Evolutionary conservation across 2,797 vertebrate species (phyloP).

Genomic region (Periophthalmus magnuspinnatus): DNA sequence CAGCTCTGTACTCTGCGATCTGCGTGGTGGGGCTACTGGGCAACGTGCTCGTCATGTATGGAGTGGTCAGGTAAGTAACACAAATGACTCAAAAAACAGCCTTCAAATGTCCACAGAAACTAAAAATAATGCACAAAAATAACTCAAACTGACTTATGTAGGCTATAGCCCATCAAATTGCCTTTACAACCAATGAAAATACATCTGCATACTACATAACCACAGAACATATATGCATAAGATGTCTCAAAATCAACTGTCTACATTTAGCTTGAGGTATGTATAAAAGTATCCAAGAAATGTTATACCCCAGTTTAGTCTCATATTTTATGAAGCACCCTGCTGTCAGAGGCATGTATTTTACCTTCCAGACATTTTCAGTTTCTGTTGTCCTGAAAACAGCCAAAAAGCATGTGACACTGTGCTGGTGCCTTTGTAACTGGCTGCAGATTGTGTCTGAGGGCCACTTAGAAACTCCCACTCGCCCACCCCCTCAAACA

Average conservation of each 20-base stretch:
- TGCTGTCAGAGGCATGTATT: background rate
- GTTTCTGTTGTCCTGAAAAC: background rate
- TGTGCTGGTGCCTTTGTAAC: conserved; percentile 7
- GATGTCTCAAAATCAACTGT: background rate
- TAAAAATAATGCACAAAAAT: background rate
- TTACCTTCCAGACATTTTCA: conserved; percentile 2
- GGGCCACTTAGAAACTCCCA: conserved; percentile 24
- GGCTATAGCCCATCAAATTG: no score
- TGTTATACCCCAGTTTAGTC: background rate
- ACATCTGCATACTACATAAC: background rate
- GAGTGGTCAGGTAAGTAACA: conserved; percentile 89
- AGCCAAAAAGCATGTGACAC: background rate
- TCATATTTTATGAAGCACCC: background rate
- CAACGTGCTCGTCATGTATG: conserved; percentile 94
- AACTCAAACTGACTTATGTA: background rate
- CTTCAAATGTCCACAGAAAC: background rate
- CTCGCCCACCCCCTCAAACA: conserved; percentile 10
- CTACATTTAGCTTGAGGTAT: background rate
- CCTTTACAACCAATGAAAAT: no score
- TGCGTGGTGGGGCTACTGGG: conserved; percentile 93
- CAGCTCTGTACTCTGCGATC: conserved; percentile 90
- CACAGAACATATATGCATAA: background rate
- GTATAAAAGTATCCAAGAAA: background rate
- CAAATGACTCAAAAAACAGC: no score
- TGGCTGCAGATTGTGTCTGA: conserved; percentile 19